Conservation (phyloP, 37 sponge, comb jelly and placozoan species). For the Theonella swinhoei region DNA sequence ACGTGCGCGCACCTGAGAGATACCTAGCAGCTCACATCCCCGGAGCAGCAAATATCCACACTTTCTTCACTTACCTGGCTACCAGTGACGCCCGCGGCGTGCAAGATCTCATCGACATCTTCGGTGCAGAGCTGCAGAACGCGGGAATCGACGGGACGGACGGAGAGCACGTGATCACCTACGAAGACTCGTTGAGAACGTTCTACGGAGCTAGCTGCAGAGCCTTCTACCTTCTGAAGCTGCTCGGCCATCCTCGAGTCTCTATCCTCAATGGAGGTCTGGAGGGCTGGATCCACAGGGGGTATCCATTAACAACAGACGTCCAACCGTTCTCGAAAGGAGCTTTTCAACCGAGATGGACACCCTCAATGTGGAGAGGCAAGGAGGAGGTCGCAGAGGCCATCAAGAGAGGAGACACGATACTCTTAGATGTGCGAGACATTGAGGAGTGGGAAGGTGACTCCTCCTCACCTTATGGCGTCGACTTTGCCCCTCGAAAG, state of each 20-base stretch:
- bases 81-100: constrained; percentile 6
- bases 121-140: neutral
- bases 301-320: neutral
- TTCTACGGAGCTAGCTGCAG: constrained; percentile 38
- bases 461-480: constrained; percentile 29
- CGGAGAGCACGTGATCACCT: constrained; percentile 7
- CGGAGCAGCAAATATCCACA: constrained; percentile 9
- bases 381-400: constrained; percentile 9
- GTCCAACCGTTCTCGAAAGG: neutral
- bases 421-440: constrained; percentile 26
- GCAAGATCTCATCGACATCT: neutral
- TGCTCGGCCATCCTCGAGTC: constrained; percentile 23
- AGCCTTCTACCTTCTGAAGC: constrained; percentile 11
- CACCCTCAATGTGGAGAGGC: constrained; percentile 2
- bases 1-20: constrained; percentile 22
- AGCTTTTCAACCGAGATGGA: constrained; percentile 8
- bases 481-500: constrained; percentile 25
- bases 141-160: constrained; percentile 33
- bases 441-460: constrained; percentile 18
- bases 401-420: neutral
- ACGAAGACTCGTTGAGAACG: constrained; percentile 10
- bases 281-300: neutral
- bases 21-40: constrained; percentile 25
- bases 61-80: constrained; percentile 22
- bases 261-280: constrained; percentile 21